Evolutionary conservation across 2,888 invertebrate genomes (phyloP), one percentile per base, ranked within the genome.

Genomic region (Fragum sueziense): DNA sequence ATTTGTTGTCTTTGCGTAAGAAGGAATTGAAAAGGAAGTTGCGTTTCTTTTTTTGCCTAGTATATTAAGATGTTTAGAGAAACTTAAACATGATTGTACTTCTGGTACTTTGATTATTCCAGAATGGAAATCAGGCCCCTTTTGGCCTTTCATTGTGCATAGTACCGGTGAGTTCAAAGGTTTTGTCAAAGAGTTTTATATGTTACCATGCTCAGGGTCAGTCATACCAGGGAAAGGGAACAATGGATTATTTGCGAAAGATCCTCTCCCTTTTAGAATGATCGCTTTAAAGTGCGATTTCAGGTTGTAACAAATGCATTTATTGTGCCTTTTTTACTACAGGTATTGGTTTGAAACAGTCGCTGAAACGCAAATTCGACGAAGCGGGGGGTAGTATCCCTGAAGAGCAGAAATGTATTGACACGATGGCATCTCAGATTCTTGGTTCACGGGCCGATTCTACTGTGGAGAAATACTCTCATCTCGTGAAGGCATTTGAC

Each of bases 91-190:
- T 9, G 76, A 72, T 31, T 51, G 57, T 31, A 37, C 41, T 11
- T 34, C 25, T 31, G 47, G 71, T 31, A 76, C 67, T 57, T 57
- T 76, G 67, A 52, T 76, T 54, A 65, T 76, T 47, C 72, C 71
- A 17, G 71, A 67, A 52, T 76, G 68, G 71, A 76, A 67, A 67
- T 71, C 37, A 2, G 71, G 67, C 29, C 65, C 71, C 9, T 72
- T 59, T 72, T 76, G 76, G 76, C 51, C 71, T 17, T 47, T 33
- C 20, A n/a, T 70, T 22, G 47, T 69, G n/a, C 17, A 47, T 6
- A 27, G 57, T 2, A 57, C n/a, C 25, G 57, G 57, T 3, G 27
- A 57, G 22, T 57, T 27, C 57, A 7, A 25, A 25, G 2, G 57
- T 11, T 57, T 57, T 57, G 25, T 57, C 17, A 57, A 57, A 27